Conservation (phyloP, 2,888 invertebrate genomes). For the Chalcosyrphus nemorum region DNA sequence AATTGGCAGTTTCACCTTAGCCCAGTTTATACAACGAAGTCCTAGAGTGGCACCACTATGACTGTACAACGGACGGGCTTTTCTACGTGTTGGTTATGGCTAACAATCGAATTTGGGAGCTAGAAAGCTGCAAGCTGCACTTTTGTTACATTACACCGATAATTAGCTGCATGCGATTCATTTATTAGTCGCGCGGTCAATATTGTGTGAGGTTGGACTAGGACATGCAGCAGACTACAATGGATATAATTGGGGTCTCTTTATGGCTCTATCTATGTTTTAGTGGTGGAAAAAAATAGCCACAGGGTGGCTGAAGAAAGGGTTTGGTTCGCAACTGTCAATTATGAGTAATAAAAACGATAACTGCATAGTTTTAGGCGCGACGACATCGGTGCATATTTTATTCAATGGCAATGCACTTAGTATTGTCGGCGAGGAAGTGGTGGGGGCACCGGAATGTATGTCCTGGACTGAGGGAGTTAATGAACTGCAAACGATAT, state of each 20-base stretch:
- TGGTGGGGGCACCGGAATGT: no score
- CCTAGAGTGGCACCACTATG: constrained; percentile 49
- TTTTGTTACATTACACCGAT: constrained; percentile 64
- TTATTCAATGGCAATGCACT: constrained; percentile 69
- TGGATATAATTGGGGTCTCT: constrained; percentile 50
- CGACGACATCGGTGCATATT: constrained; percentile 62
- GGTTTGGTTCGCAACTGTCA: constrained; percentile 57
- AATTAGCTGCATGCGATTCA: constrained; percentile 72
- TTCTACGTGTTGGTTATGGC: not conserved
- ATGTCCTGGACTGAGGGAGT: constrained; percentile 11
- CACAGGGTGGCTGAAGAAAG: not conserved
- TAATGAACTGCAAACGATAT: constrained; percentile 73
- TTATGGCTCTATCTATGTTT: constrained; percentile 68
- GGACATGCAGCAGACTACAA: constrained; percentile 71
- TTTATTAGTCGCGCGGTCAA: constrained; percentile 63
- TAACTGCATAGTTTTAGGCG: constrained; percentile 69
- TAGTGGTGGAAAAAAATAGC: constrained; percentile 14
- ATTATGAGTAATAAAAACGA: constrained; percentile 71
- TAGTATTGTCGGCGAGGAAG: no score
- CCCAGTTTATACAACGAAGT: constrained; percentile 64
- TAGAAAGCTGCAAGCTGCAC: constrained; percentile 59
- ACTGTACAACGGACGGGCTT: constrained; percentile 61
- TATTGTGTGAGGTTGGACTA: not conserved
- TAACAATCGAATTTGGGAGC: constrained; percentile 52
- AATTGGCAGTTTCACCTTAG: constrained; percentile 72